Conservation (phyloP, 2,113 vertebrate species). For the Solea solea region DNA sequence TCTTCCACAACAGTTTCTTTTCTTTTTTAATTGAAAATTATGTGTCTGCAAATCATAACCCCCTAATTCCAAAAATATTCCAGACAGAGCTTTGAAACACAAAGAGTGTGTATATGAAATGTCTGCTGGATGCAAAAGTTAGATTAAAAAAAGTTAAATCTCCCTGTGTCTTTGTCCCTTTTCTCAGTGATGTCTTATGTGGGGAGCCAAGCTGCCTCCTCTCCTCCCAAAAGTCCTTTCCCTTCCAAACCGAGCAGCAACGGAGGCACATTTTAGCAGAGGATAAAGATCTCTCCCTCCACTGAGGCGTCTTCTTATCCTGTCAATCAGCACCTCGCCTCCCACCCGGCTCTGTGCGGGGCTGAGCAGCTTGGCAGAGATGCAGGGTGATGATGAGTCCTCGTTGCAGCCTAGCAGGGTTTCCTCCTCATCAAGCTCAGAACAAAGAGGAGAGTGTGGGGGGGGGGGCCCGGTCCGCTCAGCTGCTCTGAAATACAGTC, state of each 20-base stretch:
- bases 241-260: constrained; percentile 24
- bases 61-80: not conserved
- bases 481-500: constrained; percentile 71
- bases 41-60: not conserved
- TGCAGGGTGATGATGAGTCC: constrained; percentile 72
- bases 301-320: constrained; percentile 60
- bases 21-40: too few species aligned
- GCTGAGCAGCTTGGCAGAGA: constrained; percentile 71
- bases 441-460: constrained; percentile 36
- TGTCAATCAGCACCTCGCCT: constrained; percentile 70
- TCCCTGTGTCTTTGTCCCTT: constrained; percentile 18
- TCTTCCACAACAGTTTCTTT: too few species aligned
- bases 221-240: constrained; percentile 39
- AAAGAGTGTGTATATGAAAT: not conserved
- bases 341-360: constrained; percentile 44
- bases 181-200: constrained; percentile 19
- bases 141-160: not conserved
- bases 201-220: constrained; percentile 11
- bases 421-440: constrained; percentile 75
- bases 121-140: constrained; percentile 12
- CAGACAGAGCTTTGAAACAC: not conserved
- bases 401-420: constrained; percentile 72
- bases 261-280: constrained; percentile 33
- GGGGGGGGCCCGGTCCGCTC: constrained; percentile 56
- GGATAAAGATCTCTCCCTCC: constrained; percentile 56